Evolutionary conservation across 2,797 vertebrate genomes (phyloP).

Genomic region (Aphelocoma californica): DNA sequence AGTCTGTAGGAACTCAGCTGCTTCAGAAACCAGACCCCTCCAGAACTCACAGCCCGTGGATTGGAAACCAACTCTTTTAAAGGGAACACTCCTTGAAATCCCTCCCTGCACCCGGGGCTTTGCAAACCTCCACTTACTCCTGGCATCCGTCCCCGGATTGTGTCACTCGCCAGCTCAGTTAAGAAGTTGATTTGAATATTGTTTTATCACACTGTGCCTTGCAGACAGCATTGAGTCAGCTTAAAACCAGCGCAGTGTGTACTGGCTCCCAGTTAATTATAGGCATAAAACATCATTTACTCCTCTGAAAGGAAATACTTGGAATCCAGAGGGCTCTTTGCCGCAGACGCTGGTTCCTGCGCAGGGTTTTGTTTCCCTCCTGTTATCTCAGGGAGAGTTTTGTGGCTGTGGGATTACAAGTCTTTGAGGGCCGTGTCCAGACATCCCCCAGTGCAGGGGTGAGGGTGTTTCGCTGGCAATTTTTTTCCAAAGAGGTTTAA

Average conservation of each 20-base stretch:
- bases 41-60: neutral
- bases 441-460: fast-evolving
- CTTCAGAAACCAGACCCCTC: neutral
- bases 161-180: conserved; percentile 13
- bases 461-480: neutral
- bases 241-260: conserved; percentile 41
- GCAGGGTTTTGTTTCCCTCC: neutral
- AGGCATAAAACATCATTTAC: conserved; percentile 48
- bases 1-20: neutral
- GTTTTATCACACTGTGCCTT: conserved; percentile 54
- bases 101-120: neutral
- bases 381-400: neutral
- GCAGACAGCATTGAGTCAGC: conserved; percentile 63
- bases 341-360: neutral
- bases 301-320: conserved; percentile 27
- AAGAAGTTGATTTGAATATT: conserved; percentile 56
- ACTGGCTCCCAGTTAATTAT: conserved; percentile 62
- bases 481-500: neutral
- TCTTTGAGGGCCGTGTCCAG: neutral
- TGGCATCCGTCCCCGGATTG: neutral
- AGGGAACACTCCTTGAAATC: neutral
- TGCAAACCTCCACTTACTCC: conserved; percentile 9
- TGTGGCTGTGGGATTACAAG: neutral
- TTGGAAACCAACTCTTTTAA: neutral
- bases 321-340: neutral